Evolutionary conservation across 2,113 vertebrate species (phyloP).

Genomic region (Cromileptes altivelis): DNA sequence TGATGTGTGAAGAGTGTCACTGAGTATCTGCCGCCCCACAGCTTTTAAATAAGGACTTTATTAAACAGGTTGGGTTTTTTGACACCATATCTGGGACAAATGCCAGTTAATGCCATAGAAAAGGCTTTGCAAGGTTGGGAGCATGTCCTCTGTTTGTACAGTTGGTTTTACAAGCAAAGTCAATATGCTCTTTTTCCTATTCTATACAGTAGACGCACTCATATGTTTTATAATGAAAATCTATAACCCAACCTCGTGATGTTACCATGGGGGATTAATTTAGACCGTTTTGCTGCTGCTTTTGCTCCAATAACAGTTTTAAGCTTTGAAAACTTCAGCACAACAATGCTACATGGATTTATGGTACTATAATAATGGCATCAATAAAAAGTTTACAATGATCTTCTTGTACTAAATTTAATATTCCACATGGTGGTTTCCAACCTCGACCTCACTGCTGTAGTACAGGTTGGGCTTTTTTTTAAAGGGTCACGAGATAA

Average conservation of each 20-base stretch:
- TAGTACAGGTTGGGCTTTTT: too few species aligned
- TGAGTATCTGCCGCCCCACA: neutral
- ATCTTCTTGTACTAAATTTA: neutral
- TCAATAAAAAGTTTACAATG: neutral
- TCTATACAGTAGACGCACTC: neutral
- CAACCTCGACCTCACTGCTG: too few species aligned
- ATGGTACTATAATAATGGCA: neutral
- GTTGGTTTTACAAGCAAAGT: constrained; percentile 8
- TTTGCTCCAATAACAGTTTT: neutral
- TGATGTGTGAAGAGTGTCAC: constrained; percentile 7
- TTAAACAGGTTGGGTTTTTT: constrained; percentile 6
- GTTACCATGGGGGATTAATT: neutral
- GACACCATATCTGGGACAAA: constrained; percentile 7
- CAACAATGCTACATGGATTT: neutral
- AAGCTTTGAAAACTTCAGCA: neutral
- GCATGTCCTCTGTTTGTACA: neutral
- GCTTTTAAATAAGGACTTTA: neutral
- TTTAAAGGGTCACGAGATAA: too few species aligned
- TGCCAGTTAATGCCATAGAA: constrained; percentile 6
- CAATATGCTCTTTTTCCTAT: neutral
- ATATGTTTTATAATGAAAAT: neutral
- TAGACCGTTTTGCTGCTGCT: neutral
- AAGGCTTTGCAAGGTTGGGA: neutral
- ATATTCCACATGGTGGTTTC: neutral
- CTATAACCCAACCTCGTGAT: neutral